Conservation (phyloP, 2,113 vertebrate species). For the Edolisoma coerulescens region DNA sequence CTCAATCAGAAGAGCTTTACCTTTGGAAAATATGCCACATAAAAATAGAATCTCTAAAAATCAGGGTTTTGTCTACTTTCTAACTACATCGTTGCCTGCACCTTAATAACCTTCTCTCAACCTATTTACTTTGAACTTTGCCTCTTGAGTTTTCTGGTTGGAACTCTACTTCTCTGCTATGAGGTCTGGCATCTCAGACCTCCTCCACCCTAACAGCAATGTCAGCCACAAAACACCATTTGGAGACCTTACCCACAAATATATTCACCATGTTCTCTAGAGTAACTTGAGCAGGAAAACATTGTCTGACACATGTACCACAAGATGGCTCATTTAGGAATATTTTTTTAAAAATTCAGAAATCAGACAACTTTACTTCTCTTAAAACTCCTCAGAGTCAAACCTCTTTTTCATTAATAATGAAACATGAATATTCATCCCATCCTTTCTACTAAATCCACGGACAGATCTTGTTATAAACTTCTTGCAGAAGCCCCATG, state of each 20-base stretch:
- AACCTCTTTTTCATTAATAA: neutral
- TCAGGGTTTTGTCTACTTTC: accelerated
- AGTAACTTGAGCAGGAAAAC: neutral
- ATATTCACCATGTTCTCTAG: neutral
- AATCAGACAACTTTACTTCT: neutral
- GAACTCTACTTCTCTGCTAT: neutral
- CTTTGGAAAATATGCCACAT: neutral
- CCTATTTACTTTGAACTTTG: neutral
- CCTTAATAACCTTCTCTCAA: neutral
- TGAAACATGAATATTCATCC: neutral
- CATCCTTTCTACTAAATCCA: neutral
- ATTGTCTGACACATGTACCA: neutral
- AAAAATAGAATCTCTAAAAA: neutral
- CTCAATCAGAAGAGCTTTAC: neutral
- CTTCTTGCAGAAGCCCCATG: neutral
- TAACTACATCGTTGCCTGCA: neutral
- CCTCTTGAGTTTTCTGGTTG: neutral
- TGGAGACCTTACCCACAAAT: neutral
- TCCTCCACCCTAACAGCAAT: neutral
- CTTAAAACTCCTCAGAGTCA: neutral
- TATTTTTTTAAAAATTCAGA: neutral
- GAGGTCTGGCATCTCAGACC: neutral
- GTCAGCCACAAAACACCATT: neutral
- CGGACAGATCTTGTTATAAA: neutral
- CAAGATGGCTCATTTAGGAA: neutral